A percentile compares a stretch with the other conserved stretches of the same genome.
These are phyloP conservation scores for Aplochiton taeniatus DNA, from an alignment of 2,797 vertebrate species.

Conservation along the genomic window DNA sequence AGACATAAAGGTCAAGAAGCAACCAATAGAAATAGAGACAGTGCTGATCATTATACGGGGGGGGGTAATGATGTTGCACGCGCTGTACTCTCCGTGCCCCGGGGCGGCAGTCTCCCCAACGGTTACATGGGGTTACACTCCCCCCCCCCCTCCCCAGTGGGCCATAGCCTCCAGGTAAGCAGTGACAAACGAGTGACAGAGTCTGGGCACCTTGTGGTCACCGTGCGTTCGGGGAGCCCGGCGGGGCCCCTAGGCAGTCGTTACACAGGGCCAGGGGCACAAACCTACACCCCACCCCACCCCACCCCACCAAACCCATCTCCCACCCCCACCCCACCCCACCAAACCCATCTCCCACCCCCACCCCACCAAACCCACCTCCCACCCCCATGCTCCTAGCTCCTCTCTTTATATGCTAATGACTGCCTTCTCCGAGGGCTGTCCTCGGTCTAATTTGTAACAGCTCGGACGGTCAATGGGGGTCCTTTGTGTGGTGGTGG, in stretches of 20 bases:
- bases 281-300: too few relatives aligned
- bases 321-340: too few relatives aligned
- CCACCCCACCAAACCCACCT: constrained; percentile 46
- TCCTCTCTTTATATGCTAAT: constrained; percentile 83
- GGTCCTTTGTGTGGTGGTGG: constrained; percentile 57
- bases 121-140: constrained; percentile 34
- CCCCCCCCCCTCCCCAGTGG: constrained; percentile 14
- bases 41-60: not conserved
- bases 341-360: constrained; percentile 46
- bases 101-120: constrained; percentile 52
- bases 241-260: constrained; percentile 46
- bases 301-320: too few relatives aligned
- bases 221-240: constrained; percentile 43
- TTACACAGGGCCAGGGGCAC: constrained; percentile 50
- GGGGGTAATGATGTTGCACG: constrained; percentile 39
- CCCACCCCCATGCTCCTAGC: constrained; percentile 44
- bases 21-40: too few relatives aligned
- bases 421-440: constrained; percentile 50
- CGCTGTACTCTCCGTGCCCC: constrained; percentile 25
- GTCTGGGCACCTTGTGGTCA: constrained; percentile 38
- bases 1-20: too few relatives aligned
- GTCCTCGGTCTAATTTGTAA: constrained; percentile 71
- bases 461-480: constrained; percentile 73
- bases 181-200: constrained; percentile 62
- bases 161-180: constrained; percentile 56